Percentiles rank a stretch among this genome's conserved stretches.
Evolutionary conservation across 2,113 vertebrate species (phyloP).

Genomic region (Neofelis nebulosa): DNA sequence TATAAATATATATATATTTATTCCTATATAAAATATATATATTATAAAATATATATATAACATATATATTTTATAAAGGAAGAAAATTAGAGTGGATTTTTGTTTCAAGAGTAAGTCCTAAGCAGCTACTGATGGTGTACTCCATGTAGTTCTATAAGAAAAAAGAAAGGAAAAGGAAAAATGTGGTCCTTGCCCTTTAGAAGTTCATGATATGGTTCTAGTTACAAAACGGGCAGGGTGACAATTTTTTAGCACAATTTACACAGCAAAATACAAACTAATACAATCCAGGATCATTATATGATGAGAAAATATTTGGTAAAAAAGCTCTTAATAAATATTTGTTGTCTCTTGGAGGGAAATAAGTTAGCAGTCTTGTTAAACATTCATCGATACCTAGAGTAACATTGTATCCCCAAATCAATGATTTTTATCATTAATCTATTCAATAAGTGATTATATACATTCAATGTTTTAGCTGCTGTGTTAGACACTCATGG

Average conservation of each 20-base stretch:
- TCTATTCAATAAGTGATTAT: background rate
- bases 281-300: background rate
- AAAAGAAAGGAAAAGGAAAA: background rate
- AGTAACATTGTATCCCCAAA: background rate
- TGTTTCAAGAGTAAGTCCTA: background rate
- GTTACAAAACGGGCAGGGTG: background rate
- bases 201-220: background rate
- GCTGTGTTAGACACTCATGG: background rate
- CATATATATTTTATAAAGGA: background rate
- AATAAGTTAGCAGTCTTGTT: background rate
- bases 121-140: background rate
- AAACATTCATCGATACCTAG: background rate
- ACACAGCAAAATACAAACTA: background rate
- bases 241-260: background rate
- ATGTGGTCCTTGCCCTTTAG: background rate
- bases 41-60: too few species aligned
- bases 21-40: too few species aligned
- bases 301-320: constrained; percentile 2
- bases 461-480: background rate
- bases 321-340: background rate
- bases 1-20: too few species aligned
- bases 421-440: background rate
- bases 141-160: background rate
- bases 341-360: background rate
- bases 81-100: constrained; percentile 22